A percentile compares a stretch with the other conserved stretches of the same genome.
These are phyloP conservation scores for Sitobion miscanthi DNA, from an alignment of 1,140 invertebrate species.

Conservation along the genomic window DNA sequence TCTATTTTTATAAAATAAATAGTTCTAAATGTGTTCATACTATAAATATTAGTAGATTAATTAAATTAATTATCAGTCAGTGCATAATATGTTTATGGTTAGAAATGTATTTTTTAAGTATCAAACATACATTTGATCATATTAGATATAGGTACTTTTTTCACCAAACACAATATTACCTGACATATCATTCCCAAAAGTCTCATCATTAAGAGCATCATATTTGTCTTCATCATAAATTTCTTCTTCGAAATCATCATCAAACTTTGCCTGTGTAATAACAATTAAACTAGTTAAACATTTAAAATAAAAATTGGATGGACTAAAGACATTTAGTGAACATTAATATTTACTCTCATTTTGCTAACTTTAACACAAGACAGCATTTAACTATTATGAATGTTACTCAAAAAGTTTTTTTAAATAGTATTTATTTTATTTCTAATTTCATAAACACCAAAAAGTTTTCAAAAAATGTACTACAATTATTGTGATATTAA, in stretches of 20 bases:
- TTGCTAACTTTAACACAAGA: not conserved
- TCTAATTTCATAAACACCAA: not conserved
- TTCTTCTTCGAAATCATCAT: conserved; percentile 53
- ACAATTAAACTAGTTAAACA: not conserved
- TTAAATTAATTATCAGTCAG: not conserved
- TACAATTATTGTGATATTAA: not conserved
- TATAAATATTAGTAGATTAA: not conserved
- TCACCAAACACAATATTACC: conserved; percentile 11
- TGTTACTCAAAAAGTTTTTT: not conserved
- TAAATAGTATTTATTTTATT: not conserved
- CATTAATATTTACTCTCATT: not conserved
- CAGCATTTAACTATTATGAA: not conserved
- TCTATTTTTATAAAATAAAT: not conserved
- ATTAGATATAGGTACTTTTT: not conserved
- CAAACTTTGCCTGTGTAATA: conserved; percentile 19
- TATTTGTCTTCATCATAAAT: conserved; percentile 54
- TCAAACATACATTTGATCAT: too few relatives aligned
- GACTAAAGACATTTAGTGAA: not conserved
- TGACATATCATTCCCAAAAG: conserved; percentile 56
- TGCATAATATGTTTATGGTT: not conserved
- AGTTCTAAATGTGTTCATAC: not conserved
- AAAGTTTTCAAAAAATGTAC: not conserved
- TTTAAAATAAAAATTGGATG: not conserved
- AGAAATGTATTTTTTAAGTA: not conserved
- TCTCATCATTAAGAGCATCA: conserved; percentile 57